Evolutionary conservation across 2,797 vertebrate genomes (phyloP), one percentile per base, ranked within the genome.

Genomic region (Hyperoplus immaculatus): DNA sequence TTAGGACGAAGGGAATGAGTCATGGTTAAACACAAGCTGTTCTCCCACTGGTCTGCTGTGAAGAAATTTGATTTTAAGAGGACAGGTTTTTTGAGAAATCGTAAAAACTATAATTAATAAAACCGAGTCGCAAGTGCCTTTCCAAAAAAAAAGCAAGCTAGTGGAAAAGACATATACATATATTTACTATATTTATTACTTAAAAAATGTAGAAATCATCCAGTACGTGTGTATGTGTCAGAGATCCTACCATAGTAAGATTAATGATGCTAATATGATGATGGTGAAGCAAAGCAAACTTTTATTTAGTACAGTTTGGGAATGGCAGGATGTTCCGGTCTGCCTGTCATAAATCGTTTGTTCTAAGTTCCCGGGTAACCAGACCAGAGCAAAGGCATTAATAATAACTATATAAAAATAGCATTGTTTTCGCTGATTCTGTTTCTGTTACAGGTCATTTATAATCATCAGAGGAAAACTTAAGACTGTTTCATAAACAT

Each of bases 1-100:
- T 73, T 77, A 79, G 72, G 74, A 89, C 81, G 80, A 91, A 80
- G 68, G n/a, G 82, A 87, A 79, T 92, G 93, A 93, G 84, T 91
- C 92, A 92, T 69, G 11, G 63, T 76, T 76, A 69, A 86, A 87
- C 80, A 80, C 89, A 88, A 90, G 85, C 87, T 88, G 93, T 86
- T 88, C 86, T 89, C 78, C 79, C 83, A 77, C 69, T 47, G 54
- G 60, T 87, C 76, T 82, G 74, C 72, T 73, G 86, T 75, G 62
- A 62, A 45, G 51, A 60, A 29, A 67, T 77, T 81, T 72, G 55
- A 45, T 74, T 51, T 74, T 51, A 64, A 83, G 56, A 81, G 57
- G 75, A 60, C 4, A 4, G 45, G 21, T 49, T 39, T 75, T 60
- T 57, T 18, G 21, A 78, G 58, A 77, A 76, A 68, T 57, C 53